Base-by-base conservation (phyloP, 2,888 invertebrate species). In the Melieria crassipennis region DNA sequence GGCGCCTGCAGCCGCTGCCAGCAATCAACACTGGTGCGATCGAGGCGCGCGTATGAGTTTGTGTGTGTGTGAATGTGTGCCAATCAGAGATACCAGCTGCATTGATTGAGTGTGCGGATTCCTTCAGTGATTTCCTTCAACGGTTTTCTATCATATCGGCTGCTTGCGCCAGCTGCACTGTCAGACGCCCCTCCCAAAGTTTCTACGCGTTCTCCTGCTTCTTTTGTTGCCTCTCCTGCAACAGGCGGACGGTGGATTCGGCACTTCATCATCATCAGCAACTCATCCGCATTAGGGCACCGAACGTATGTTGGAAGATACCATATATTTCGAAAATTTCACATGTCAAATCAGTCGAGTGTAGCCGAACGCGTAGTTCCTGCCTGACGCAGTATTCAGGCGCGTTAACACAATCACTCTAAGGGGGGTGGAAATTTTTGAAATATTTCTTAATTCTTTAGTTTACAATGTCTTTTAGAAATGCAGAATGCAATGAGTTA, bases 281-380 rank as follows among this genome's bases (percentile, higher is more conserved):
- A 30, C 30, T 30, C 30, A 30, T 30, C 30, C 30, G 30, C 30
- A 30, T 30, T 30, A 30, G 30, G 30, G 30, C 30, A 30, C 30
- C 30, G 30, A 30, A 30, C 30, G 30, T 30, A 30, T 30, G 30
- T 30, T 30, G 30, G 30, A 30, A 57, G 11, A 13, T 13, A n/a
- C n/a, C n/a, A n/a, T n/a, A 3, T 57, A 57, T 30, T 43, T 69
- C 55, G 6, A 50, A 68, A 61, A 68, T 69, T 69, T 72, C 72
- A 66, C 52, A 57, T 72, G 72, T 72, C 69, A 72, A 72, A 72
- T 69, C 72, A 72, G 62, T 72, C 72, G 69, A 69, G 69, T 30
- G 30, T 30, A 30, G 30, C 30, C 30, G 30, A 30, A 30, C 30
- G 30, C 30, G 30, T 30, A 30, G 30, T 30, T 30, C 30, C 30